Evolutionary conservation across 1,140 invertebrate genomes (phyloP).

Genomic region (Drosophila lacertosa): DNA sequence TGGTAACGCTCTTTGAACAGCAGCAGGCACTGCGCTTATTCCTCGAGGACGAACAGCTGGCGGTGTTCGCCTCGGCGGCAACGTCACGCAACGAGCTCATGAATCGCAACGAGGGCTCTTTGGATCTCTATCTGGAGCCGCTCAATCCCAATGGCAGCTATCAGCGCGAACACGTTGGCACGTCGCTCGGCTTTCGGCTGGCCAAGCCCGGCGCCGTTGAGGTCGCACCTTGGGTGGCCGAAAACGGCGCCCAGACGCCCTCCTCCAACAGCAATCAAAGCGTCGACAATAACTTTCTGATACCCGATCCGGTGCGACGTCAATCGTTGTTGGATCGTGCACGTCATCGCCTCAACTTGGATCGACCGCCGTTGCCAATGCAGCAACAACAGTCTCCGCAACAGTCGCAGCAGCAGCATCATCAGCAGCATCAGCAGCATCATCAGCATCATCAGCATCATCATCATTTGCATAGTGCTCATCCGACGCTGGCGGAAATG

Average conservation of each 20-base stretch:
- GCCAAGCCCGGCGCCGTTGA: conserved; percentile 16
- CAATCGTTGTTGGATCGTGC: conserved; percentile 19
- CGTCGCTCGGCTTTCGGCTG: not conserved
- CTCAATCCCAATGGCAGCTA: conserved; percentile 71
- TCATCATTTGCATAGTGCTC: not conserved
- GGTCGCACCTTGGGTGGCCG: conserved; percentile 24
- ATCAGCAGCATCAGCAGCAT: not conserved
- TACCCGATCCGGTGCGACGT: conserved; percentile 16
- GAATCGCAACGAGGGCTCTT: conserved; percentile 36
- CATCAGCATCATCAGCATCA: conserved; percentile 7
- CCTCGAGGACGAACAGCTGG: conserved; percentile 68
- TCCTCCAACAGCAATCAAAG: conserved; percentile 7
- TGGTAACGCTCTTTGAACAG: conserved; percentile 64
- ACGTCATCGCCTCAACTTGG: conserved; percentile 20
- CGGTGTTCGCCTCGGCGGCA: conserved; percentile 52
- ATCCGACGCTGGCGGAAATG: conserved; percentile 7
- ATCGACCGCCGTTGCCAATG: not conserved
- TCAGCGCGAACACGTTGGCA: not conserved
- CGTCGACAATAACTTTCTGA: conserved; percentile 7
- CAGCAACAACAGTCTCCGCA: not conserved
- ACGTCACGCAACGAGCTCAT: conserved; percentile 58
- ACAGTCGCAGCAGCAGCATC: not conserved
- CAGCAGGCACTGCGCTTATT: conserved; percentile 65
- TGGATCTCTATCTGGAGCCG: conserved; percentile 55
- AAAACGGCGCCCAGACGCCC: not conserved